Evolutionary conservation across 2,888 invertebrate species (phyloP).

Genomic region (Taenaris catops): DNA sequence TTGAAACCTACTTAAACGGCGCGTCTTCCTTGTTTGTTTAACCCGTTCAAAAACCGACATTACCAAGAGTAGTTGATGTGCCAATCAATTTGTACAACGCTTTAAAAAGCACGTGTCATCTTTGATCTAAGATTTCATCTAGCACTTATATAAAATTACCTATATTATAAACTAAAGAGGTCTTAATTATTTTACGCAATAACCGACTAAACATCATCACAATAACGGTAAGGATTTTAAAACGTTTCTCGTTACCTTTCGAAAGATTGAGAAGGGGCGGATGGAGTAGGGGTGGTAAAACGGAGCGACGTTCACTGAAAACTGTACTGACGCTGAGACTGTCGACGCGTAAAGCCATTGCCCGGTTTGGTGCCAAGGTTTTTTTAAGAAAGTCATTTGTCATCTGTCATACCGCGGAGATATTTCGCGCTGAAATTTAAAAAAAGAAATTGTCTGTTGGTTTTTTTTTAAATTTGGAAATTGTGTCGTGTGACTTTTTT

Average conservation of each 20-base stretch:
- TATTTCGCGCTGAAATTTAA: constrained; percentile 32
- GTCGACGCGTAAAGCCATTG: constrained; percentile 52
- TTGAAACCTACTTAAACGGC: too few species aligned
- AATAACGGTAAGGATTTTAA: constrained; percentile 36
- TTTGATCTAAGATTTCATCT: not conserved
- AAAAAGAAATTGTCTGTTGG: constrained; percentile 23
- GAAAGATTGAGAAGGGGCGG: constrained; percentile 64
- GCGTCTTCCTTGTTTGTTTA: too few species aligned
- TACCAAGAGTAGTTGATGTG: too few species aligned
- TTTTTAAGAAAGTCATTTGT: constrained; percentile 31
- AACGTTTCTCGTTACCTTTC: constrained; percentile 63
- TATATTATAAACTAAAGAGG: constrained; percentile 5
- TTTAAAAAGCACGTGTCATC: too few species aligned
- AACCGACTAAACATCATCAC: constrained; percentile 49
- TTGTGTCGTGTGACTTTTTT: constrained; percentile 3
- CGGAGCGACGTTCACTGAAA: constrained; percentile 49
- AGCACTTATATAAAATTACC: not conserved
- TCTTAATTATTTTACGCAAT: constrained; percentile 46
- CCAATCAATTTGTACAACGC: too few species aligned
- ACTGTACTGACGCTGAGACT: constrained; percentile 55
- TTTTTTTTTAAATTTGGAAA: constrained; percentile 32
- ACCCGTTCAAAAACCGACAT: too few species aligned
- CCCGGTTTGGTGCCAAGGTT: constrained; percentile 25
- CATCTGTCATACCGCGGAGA: constrained; percentile 13
- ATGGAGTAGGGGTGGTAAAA: constrained; percentile 75